These are phyloP conservation scores for Acrossocheilus wenchowensis DNA, from an alignment of 2,797 vertebrate species.

Conservation along the genomic window DNA sequence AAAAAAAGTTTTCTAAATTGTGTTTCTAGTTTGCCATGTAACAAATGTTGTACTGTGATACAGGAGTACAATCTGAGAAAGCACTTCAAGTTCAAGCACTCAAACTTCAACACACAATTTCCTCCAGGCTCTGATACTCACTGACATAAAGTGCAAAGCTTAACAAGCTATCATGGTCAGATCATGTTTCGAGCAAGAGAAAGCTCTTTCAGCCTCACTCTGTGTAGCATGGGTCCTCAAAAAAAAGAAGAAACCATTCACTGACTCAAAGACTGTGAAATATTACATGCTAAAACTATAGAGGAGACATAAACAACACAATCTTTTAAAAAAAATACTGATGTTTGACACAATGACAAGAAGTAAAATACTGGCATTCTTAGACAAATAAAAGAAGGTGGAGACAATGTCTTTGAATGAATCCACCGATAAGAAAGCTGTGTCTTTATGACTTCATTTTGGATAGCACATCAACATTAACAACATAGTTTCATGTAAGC, in stretches of 20 bases:
- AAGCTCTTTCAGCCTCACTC: background rate
- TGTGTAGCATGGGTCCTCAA: background rate
- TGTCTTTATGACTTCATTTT: background rate
- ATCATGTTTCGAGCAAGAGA: background rate
- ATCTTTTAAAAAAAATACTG: background rate
- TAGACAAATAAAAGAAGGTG: background rate
- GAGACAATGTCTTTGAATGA: background rate
- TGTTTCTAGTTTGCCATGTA: background rate
- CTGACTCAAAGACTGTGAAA: background rate
- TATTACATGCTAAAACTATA: background rate
- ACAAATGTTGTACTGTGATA: background rate
- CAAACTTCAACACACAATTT: conserved; percentile 11
- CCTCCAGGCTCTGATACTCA: background rate
- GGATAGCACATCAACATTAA: background rate
- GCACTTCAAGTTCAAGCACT: conserved; percentile 7
- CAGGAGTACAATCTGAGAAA: conserved; percentile 4
- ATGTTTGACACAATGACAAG: background rate
- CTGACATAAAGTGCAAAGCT: conserved; percentile 11
- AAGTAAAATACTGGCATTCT: background rate
- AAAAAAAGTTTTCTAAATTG: background rate
- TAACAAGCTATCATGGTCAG: conserved; percentile 11
- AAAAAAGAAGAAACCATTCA: background rate
- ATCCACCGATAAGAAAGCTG: background rate
- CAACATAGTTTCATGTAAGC: background rate
- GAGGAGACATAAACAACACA: background rate